A percentile compares a stretch with the other conserved stretches of the same genome.
Conservation (phyloP, 2,888 invertebrate species). For the Melieria picta region DNA sequence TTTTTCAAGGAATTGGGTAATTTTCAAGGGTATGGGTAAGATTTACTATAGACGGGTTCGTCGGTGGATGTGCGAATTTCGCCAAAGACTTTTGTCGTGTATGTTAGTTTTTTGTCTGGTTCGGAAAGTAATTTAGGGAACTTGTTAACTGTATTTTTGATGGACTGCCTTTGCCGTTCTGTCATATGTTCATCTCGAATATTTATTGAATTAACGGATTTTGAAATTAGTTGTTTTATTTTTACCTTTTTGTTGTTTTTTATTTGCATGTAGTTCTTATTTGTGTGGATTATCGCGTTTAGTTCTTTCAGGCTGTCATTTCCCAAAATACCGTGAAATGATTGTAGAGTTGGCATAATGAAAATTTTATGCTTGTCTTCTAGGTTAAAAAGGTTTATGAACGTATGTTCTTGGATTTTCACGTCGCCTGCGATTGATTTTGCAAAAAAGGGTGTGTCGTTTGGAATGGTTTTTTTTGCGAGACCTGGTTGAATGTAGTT, state of each 20-base stretch:
- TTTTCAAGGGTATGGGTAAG: conserved; percentile 34
- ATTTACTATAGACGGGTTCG: conserved; percentile 25
- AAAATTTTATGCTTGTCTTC: conserved; percentile 16
- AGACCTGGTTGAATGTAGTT: neutral
- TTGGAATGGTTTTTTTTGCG: neutral
- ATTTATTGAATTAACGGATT: conserved; percentile 10
- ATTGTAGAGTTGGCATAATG: conserved; percentile 18
- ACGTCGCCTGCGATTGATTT: conserved; percentile 3
- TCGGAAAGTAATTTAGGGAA: conserved; percentile 19
- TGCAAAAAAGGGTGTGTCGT: neutral
- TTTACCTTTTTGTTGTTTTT: neutral
- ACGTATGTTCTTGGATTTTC: conserved; percentile 16
- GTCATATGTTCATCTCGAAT: neutral
- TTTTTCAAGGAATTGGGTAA: conserved; percentile 25
- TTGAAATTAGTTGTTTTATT: neutral
- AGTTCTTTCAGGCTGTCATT: conserved; percentile 23
- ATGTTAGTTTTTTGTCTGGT: conserved; percentile 33
- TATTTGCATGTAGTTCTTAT: conserved; percentile 1
- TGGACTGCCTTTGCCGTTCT: neutral
- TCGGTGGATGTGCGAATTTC: conserved; percentile 30
- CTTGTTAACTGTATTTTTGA: neutral
- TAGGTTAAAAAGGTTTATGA: conserved; percentile 5
- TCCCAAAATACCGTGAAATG: conserved; percentile 17
- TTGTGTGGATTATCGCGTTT: conserved; percentile 7
- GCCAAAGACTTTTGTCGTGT: conserved; percentile 24